A percentile compares a stretch with the other conserved stretches of the same genome.
phyloP scores from a whole-genome alignment of 2,888 invertebrate species.

The Carterocephalus palaemon region DNA sequence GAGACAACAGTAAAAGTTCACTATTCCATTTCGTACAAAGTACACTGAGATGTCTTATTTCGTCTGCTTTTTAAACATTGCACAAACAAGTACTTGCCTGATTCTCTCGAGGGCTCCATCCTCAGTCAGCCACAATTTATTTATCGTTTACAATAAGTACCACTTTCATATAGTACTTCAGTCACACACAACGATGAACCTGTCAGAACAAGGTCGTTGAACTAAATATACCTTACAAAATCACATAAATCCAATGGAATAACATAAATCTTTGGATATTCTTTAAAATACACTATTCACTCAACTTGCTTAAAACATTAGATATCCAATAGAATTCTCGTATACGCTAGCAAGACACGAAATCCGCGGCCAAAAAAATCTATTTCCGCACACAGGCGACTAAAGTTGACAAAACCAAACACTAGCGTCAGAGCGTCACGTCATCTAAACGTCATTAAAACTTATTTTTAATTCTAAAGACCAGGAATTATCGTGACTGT shows the following conservation, averaged over 20 bases:
- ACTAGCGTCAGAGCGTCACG: conserved; percentile 60
- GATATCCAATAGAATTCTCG: not conserved
- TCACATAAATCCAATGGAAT: conserved; percentile 51
- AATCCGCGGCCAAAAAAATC: conserved; percentile 40
- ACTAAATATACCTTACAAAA: conserved; percentile 76
- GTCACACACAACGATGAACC: conserved; percentile 74
- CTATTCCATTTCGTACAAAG: no score
- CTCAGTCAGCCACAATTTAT: conserved; percentile 50
- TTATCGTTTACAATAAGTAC: conserved; percentile 56
- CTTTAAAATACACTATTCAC: conserved; percentile 39
- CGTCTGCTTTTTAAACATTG: conserved; percentile 1
- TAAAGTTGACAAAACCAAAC: conserved; percentile 57
- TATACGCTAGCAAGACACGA: conserved; percentile 3
- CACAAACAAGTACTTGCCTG: conserved; percentile 53
- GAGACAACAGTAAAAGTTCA: not conserved
- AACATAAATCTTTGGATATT: conserved; percentile 41
- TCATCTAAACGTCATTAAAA: conserved; percentile 42
- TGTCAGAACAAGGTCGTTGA: conserved; percentile 80
- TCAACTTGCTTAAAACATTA: conserved; percentile 22
- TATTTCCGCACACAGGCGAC: conserved; percentile 47
- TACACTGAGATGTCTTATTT: no score
- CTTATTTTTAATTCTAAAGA: conserved; percentile 15
- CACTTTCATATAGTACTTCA: conserved; percentile 73
- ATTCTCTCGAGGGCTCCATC: conserved; percentile 76
- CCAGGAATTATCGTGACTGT: no score